Conservation (phyloP, 2,888 invertebrate genomes). For the Bursaphelenchus okinawaensis region DNA sequence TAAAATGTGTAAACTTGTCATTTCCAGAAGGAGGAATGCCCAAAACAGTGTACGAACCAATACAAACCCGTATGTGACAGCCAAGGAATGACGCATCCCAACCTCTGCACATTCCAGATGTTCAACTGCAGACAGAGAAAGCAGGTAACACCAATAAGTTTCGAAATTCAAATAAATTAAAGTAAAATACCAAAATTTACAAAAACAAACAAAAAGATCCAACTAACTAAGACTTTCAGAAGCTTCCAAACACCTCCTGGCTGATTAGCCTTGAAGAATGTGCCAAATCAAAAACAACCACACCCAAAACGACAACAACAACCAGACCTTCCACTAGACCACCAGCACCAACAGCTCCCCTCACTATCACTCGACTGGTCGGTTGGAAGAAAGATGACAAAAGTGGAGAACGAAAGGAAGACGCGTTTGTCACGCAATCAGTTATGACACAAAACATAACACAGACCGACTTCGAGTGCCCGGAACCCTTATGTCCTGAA, state of each 20-base stretch:
- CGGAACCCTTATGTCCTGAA: constrained; percentile 35
- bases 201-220: not conserved
- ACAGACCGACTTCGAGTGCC: constrained; percentile 33
- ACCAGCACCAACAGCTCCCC: not conserved
- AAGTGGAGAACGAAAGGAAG: not conserved
- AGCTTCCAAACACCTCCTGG: constrained; percentile 16
- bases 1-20: constrained; percentile 6
- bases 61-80: constrained; percentile 47
- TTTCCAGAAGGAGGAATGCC: constrained; percentile 33
- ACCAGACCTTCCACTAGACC: not conserved
- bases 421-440: not conserved
- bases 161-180: no score
- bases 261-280: constrained; percentile 18
- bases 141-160: no score
- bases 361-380: not conserved
- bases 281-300: constrained; percentile 4
- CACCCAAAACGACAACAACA: not conserved
- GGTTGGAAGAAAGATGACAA: constrained; percentile 7
- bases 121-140: constrained; percentile 39
- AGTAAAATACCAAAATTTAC: not conserved
- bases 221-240: constrained; percentile 18
- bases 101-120: constrained; percentile 51
- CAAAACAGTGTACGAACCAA: constrained; percentile 32
- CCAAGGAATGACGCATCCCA: constrained; percentile 43
- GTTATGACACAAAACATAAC: not conserved